Base-by-base conservation (phyloP, 2,888 invertebrate species). In the Ophion obscuratus region DNA sequence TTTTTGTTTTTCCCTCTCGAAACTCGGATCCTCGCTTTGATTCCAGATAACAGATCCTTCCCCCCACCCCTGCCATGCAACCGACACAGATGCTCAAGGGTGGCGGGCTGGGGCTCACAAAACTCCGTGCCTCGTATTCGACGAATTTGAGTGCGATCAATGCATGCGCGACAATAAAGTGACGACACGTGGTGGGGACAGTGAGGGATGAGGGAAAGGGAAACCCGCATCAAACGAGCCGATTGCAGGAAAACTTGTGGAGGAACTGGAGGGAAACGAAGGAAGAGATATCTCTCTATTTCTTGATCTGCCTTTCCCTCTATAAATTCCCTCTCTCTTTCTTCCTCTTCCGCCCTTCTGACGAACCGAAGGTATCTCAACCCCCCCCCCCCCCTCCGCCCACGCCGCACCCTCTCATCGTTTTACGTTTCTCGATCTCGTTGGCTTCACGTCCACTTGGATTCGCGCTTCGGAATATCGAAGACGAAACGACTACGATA, bases 221-320 rank as follows among this genome's bases (percentile, higher is more conserved):
- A 88, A 90, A 90, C 90, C 87, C 88, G 91, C 89, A 90, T 91
- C 91, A 91, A 91, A 91, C 90, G 90, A 91, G 90, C 89, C 90
- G 90, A 91, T 91, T 90, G 91, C 90, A 88, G 88, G 53, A 89
- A 91, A 90, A 91, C 89, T 90, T 91, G 89, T 89, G 88, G 89
- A 87, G 64, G 64, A 85, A 68, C 64, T 61, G 68, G 77, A 79
- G 66, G 74, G 64, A 76, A 68, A 68, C 31, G 59, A 67, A n/a
- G 57, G 64, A 74, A 64, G 64, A 27, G 74, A 74, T 64, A 81
- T 57, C 57, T 81, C 75, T 83, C 59, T 66, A 78, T 83, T 83
- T 84, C 77, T 78, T 74, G 77, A 81, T 78, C 76, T 78, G 74
- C 76, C 67, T 62, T 80, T 71, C 59, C 73, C 73, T 67, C 57